Conservation (phyloP, 2,797 vertebrate genomes). For the Mus spretus region DNA sequence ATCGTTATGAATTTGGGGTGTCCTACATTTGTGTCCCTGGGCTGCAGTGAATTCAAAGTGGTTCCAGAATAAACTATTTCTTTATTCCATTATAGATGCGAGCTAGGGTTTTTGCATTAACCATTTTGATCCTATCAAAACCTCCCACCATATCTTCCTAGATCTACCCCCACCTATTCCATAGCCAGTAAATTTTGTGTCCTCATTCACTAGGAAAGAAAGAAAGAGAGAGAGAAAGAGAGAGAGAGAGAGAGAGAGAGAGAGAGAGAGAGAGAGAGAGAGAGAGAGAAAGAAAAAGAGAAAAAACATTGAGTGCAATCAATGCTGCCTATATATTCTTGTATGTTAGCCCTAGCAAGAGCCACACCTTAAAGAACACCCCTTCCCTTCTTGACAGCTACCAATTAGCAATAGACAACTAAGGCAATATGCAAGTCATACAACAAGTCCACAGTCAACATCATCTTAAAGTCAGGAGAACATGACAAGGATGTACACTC, state of each 20-base stretch:
- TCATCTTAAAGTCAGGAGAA: neutral
- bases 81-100: neutral
- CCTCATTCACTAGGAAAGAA: neutral
- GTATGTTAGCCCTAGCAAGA: neutral
- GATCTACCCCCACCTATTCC: neutral
- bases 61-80: neutral
- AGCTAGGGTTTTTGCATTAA: neutral
- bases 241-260: accelerated
- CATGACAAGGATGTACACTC: neutral
- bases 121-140: neutral
- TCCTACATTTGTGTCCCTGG: neutral
- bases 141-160: neutral
- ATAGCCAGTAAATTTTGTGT: neutral
- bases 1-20: neutral
- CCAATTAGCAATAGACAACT: neutral
- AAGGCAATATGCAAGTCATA: neutral
- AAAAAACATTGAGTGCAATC: neutral
- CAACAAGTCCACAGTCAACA: neutral
- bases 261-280: too few relatives aligned
- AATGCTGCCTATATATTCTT: neutral
- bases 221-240: accelerated
- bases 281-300: neutral
- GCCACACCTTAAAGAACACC: neutral
- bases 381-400: neutral
- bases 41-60: neutral